Evolutionary conservation across 1,140 invertebrate genomes (phyloP).

Genomic region (Tetragonula clypearis): DNA sequence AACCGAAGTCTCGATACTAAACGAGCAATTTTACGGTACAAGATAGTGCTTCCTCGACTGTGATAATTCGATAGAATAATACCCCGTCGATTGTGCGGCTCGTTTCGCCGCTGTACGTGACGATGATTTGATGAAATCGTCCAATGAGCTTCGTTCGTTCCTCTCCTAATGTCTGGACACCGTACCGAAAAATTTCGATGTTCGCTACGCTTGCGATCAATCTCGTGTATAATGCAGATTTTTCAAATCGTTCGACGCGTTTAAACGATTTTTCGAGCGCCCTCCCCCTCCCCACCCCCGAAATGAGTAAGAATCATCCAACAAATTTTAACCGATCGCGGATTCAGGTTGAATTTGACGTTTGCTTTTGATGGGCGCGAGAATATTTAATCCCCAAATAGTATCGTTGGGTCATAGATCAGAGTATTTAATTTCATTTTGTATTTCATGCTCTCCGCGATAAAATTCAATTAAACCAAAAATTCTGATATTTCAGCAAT

Average conservation of each 20-base stretch:
- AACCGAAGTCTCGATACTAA: constrained; percentile 52
- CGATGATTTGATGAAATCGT: background rate
- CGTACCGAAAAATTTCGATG: background rate
- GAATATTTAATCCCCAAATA: no score
- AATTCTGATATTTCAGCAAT: no score
- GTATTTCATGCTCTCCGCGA: no score
- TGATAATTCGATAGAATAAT: constrained; percentile 50
- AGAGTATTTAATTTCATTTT: no score
- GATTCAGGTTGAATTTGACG: no score
- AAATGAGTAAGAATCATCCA: background rate
- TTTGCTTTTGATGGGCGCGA: no score
- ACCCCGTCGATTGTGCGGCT: background rate
- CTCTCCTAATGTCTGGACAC: background rate
- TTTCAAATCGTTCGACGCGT: no score
- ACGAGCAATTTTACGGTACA: constrained; percentile 55
- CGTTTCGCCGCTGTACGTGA: constrained; percentile 8
- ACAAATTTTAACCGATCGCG: background rate
- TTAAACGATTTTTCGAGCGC: no score
- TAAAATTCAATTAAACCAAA: no score
- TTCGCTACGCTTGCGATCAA: background rate
- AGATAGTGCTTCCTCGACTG: constrained; percentile 34
- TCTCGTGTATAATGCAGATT: background rate
- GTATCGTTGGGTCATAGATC: no score
- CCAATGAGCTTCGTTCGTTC: background rate
- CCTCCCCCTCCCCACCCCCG: no score